A percentile compares a stretch with the other conserved stretches of the same genome.
Conservation (phyloP, 2,888 invertebrate species). For the Tetragnatha montana region DNA sequence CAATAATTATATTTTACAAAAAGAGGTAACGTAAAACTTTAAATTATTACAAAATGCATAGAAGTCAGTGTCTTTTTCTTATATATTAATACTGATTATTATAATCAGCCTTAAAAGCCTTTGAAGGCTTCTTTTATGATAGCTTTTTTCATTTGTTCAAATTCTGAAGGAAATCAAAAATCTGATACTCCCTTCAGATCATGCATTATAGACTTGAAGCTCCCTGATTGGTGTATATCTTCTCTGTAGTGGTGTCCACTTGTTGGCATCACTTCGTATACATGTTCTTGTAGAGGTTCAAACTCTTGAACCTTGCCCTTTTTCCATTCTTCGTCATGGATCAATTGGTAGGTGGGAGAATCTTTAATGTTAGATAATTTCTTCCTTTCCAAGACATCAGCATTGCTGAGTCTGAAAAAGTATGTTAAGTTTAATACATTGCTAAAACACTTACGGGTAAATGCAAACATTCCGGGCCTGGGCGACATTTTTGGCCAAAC, state of each 20-base stretch:
- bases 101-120: background rate
- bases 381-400: slow-evolving; percentile 43
- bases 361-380: slow-evolving; percentile 43
- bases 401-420: slow-evolving; percentile 18
- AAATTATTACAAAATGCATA: background rate
- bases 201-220: slow-evolving; percentile 68
- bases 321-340: slow-evolving; percentile 72
- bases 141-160: background rate
- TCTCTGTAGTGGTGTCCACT: slow-evolving; percentile 26
- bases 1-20: too few species aligned
- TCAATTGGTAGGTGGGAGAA: slow-evolving; percentile 73
- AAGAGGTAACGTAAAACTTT: too few species aligned
- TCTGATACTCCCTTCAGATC: slow-evolving; percentile 59
- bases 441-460: too few species aligned
- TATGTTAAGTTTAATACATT: too few species aligned
- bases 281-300: slow-evolving; percentile 69
- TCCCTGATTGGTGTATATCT: slow-evolving; percentile 66
- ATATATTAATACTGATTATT: background rate
- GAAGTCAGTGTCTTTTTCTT: background rate
- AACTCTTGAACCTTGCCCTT: slow-evolving; percentile 70
- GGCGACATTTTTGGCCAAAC: too few species aligned
- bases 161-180: slow-evolving; percentile 4
- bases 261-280: slow-evolving; percentile 60
- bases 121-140: background rate
- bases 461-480: too few species aligned